phyloP scores from a whole-genome alignment of 2,797 vertebrate genomes.

The Chiropotes sagulatus region DNA sequence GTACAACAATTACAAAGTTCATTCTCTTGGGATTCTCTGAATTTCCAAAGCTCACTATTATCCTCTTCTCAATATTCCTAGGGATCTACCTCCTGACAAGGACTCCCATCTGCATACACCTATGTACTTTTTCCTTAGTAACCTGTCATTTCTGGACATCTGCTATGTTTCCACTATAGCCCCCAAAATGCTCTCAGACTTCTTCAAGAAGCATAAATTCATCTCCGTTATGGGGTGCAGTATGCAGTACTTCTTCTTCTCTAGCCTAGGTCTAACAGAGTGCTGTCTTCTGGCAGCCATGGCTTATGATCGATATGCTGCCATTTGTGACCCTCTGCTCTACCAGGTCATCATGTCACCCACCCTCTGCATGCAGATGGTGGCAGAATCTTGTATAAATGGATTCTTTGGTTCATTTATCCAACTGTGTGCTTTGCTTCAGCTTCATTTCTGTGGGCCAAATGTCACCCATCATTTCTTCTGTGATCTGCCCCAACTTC shows the following conservation, averaged over 20 bases:
- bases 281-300: conserved; percentile 52
- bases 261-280: conserved; percentile 43
- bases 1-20: neutral
- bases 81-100: conserved; percentile 20
- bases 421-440: conserved; percentile 7
- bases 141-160: neutral
- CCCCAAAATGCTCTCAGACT: conserved; percentile 49
- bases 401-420: conserved; percentile 32
- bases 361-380: neutral
- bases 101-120: neutral
- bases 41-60: neutral
- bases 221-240: conserved; percentile 41
- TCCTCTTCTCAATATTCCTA: conserved; percentile 46
- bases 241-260: conserved; percentile 36
- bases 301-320: conserved; percentile 38
- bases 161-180: neutral
- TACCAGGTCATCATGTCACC: neutral
- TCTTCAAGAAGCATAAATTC: conserved; percentile 22
- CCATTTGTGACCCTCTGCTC: conserved; percentile 56
- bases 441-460: conserved; percentile 60
- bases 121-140: neutral
- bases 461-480: conserved; percentile 70
- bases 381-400: neutral
- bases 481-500: conserved; percentile 67
- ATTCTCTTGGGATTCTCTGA: conserved; percentile 58